Evolutionary conservation across 2,888 invertebrate genomes (phyloP), one percentile per base, ranked within the genome.

Genomic region (Agrotis segetum): DNA sequence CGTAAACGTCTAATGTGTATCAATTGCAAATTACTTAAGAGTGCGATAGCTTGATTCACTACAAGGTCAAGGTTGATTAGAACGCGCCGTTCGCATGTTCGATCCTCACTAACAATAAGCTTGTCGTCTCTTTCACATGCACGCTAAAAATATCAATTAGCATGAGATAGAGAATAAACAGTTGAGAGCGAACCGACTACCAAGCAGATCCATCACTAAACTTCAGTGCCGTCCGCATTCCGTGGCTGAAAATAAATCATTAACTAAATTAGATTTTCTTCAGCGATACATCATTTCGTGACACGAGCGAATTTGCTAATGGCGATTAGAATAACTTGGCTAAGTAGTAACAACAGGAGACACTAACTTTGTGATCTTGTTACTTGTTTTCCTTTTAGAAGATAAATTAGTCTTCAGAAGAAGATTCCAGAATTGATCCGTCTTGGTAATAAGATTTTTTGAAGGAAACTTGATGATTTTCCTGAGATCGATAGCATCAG

Each of bases 61-160:
- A 88, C 94, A 95, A 95, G 94, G 94, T 94, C 94, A 95, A 93
- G 94, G 93, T 87, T 91, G 90, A 92, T 92, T 90, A 89, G 89
- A 89, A 79, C 87, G 86, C 85, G 81, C 88, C 89, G 91, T 85
- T 83, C 63, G 89, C 88, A 86, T 77, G 67, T 79, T 79, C 49
- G 70, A 77, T 79, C 47, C 74, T 82, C 69, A 82, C 70, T 68
- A 84, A 64, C 79, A 79, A 83, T 84, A 85, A 79, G 74, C 84
- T 81, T 85, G 74, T 77, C 72, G 75, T 92, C 93, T 88, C 92
- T 81, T 77, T 94, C 88, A 44, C 87, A 82, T 90, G 21, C 63
- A 65, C 64, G 70, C 72, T 73, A 49, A 82, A 73, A 73, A 61
- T 79, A 80, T 67, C 64, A 81, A 85, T 82, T 81, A 83, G 76